Evolutionary conservation across 2,113 vertebrate species (phyloP).

Genomic region (Psophia crepitans): DNA sequence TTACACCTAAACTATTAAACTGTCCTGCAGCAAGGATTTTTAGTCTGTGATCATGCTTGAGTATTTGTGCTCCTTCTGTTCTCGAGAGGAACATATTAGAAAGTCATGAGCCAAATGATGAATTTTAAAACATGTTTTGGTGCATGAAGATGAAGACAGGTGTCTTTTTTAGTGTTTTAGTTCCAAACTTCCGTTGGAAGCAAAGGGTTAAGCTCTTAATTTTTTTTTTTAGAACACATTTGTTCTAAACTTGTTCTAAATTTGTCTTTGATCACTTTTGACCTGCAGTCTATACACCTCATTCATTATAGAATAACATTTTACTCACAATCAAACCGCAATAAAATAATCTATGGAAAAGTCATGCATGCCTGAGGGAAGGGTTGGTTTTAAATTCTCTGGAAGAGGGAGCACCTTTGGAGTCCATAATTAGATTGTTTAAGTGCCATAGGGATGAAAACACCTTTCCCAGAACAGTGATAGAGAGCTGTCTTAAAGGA

Average conservation of each 20-base stretch:
- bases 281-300: background rate
- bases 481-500: no score
- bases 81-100: background rate
- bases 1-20: background rate
- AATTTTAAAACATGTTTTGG: background rate
- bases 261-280: background rate
- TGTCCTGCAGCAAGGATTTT: background rate
- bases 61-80: background rate
- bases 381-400: background rate
- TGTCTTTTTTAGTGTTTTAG: background rate
- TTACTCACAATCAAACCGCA: background rate
- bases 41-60: background rate
- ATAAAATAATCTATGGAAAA: background rate
- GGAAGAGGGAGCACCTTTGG: background rate
- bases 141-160: background rate
- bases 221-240: background rate
- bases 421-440: rapidly evolving
- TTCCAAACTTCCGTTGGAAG: background rate
- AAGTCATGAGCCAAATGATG: background rate
- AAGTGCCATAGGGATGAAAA: background rate
- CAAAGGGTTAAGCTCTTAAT: background rate
- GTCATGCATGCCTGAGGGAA: background rate
- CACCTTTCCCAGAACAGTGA: background rate
- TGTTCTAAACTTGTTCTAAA: background rate
- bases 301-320: background rate